Conservation (phyloP, 2,888 invertebrate species). For the Mimumesa dahlbomi region DNA sequence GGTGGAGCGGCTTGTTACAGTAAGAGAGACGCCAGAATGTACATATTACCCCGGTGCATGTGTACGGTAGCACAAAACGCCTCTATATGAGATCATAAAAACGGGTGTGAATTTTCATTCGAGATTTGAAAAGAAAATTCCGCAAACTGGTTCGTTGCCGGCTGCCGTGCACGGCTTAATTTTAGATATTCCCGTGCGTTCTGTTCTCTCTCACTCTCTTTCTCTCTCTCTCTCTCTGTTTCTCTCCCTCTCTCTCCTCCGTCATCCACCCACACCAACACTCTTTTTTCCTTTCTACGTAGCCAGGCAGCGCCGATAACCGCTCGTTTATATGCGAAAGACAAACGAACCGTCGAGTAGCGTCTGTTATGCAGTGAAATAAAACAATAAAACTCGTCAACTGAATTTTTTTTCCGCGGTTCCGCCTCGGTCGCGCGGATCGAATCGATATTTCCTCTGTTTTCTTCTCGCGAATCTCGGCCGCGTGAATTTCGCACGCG, state of each 20-base stretch:
- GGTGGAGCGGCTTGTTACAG: too few species aligned
- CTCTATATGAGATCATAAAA: background rate
- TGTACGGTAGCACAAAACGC: background rate
- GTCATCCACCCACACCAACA: background rate
- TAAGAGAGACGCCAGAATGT: too few species aligned
- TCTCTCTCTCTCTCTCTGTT: background rate
- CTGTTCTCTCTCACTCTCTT: background rate
- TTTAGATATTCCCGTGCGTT: conserved; percentile 2
- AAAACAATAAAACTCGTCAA: conserved; percentile 9
- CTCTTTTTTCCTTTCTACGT: background rate
- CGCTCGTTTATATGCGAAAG: conserved; percentile 26
- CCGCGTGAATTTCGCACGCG: background rate
- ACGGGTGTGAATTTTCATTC: conserved; percentile 6
- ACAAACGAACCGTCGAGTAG: conserved; percentile 15
- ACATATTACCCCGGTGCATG: background rate
- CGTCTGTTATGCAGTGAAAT: background rate
- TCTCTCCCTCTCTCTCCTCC: too few species aligned
- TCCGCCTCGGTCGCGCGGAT: background rate
- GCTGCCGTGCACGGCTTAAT: background rate
- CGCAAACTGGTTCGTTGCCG: background rate
- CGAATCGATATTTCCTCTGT: background rate
- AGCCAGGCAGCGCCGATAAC: conserved; percentile 13
- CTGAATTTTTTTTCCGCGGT: background rate
- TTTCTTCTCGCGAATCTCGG: background rate
- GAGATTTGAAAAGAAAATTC: background rate